Evolutionary conservation across 2,888 invertebrate species (phyloP).

Genomic region (Meghimatium bilineatum): DNA sequence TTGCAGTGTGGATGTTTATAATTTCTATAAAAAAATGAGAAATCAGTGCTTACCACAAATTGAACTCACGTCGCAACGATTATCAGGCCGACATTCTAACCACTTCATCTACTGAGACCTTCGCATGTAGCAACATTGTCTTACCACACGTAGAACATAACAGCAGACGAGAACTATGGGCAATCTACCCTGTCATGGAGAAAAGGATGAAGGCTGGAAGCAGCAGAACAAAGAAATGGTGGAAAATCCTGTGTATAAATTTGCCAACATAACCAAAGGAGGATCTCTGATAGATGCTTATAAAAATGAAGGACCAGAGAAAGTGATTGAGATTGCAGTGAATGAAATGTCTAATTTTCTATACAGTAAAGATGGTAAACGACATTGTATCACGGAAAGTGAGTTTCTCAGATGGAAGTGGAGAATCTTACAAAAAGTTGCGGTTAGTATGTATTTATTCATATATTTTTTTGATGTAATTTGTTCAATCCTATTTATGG

Average conservation of each 20-base stretch:
- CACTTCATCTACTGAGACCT: too few species aligned
- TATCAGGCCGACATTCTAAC: too few species aligned
- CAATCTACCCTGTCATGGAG: slow-evolving; percentile 20
- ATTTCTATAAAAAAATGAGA: too few species aligned
- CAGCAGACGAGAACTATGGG: slow-evolving; percentile 41
- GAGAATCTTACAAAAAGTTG: not conserved
- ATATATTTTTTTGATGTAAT: not conserved
- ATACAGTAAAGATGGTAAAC: slow-evolving; percentile 69
- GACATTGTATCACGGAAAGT: slow-evolving; percentile 60
- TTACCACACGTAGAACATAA: too few species aligned
- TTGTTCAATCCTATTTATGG: too few species aligned
- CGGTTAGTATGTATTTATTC: not conserved
- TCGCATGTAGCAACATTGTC: too few species aligned
- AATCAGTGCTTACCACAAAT: too few species aligned
- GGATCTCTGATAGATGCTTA: slow-evolving; percentile 69
- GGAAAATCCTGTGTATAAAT: slow-evolving; percentile 72
- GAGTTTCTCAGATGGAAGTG: slow-evolving; percentile 80
- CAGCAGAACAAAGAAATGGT: slow-evolving; percentile 73
- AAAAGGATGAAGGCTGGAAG: slow-evolving; percentile 67
- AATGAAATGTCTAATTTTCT: slow-evolving; percentile 67
- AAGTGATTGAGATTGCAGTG: slow-evolving; percentile 65
- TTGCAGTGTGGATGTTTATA: too few species aligned
- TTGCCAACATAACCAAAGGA: slow-evolving; percentile 69
- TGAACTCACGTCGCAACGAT: too few species aligned
- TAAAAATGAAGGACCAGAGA: slow-evolving; percentile 64